phyloP scores from a whole-genome alignment of 1,140 invertebrate genomes.

The Solenopsis invicta region DNA sequence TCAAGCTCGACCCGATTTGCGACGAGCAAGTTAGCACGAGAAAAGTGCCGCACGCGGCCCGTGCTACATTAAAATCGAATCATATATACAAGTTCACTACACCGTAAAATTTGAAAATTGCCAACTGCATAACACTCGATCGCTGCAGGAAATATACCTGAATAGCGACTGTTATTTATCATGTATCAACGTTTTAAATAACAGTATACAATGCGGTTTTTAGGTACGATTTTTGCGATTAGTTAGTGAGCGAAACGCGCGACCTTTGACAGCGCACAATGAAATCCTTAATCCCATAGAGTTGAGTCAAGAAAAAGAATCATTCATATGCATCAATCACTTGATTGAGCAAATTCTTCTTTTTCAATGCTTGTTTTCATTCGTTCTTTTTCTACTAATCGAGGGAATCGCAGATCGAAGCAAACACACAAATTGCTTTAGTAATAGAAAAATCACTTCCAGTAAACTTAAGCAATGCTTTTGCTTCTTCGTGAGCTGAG shows the following conservation, averaged over 20 bases:
- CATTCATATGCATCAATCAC: constrained; percentile 3
- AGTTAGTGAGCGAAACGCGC: constrained; percentile 21
- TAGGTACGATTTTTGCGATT: constrained; percentile 25
- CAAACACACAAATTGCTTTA: constrained; percentile 10
- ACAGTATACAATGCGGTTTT: constrained; percentile 34
- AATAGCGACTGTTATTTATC: constrained; percentile 40
- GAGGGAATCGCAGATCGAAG: not conserved
- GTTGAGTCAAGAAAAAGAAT: constrained; percentile 10
- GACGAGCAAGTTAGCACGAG: constrained; percentile 37
- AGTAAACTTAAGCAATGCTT: constrained; percentile 8
- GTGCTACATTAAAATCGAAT: constrained; percentile 52
- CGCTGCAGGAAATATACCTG: constrained; percentile 43
- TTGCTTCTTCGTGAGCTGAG: constrained; percentile 10
- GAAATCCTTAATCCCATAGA: constrained; percentile 19
- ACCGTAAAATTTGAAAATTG: constrained; percentile 74
- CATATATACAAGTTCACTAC: constrained; percentile 67
- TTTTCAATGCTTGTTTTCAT: not conserved
- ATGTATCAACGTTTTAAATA: constrained; percentile 16
- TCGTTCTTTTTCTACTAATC: constrained; percentile 9
- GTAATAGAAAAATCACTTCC: constrained; percentile 13
- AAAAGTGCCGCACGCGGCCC: constrained; percentile 12
- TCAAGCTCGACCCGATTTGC: constrained; percentile 4
- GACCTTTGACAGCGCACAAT: not conserved
- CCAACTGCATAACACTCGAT: constrained; percentile 73
- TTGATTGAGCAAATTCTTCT: constrained; percentile 18